Evolutionary conservation across 2,888 invertebrate species (phyloP), one percentile per base, ranked within the genome.

Genomic region (Oscheius sp.): DNA sequence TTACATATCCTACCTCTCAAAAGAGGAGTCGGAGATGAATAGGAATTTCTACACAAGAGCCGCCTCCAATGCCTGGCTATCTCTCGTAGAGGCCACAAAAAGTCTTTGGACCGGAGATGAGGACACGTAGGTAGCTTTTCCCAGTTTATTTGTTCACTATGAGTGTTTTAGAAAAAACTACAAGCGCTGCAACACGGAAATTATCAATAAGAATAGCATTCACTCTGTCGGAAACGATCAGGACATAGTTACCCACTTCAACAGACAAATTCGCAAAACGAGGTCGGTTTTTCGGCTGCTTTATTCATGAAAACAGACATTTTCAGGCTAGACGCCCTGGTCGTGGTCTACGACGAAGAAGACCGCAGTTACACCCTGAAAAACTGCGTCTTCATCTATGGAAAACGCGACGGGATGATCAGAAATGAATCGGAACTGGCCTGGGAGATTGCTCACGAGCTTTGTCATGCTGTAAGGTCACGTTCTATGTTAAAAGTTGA

Each of bases 391-490:
- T 63, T 63, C 33, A 32, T 63, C 13, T 32, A 21, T 47, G 63
- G 63, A 29, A n/a, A 47, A 11, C 47, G n/a, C 2, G 21, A 48
- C 4, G 29, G 53, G 4, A 3, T 29, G n/a, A 63, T 29, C n/a
- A 32, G 48, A 48, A 1, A 29, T 33, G 13, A 33, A 11, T 4
- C 33, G 3, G 47, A 63, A 48, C 3, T 63, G n/a, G 32, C 29
- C 11, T 63, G 63, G 63, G 63, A 63, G 32, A 21, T 63, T 21
- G 47, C 63, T 48, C 63, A 63, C 33, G 63, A 63, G 47, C 48
- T 63, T 5, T 63, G 63, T 29, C 63, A 63, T 63, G 47, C 63
- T 9, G 63, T 63, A 29, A 63, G 50, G 2, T 21, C 21, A 47
- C 5, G 11, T 21, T 53, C 1, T 10, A 4, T 53, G 53, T 4